Conservation (phyloP, 2,797 vertebrate genomes). For the Sebastes hubbsi region DNA sequence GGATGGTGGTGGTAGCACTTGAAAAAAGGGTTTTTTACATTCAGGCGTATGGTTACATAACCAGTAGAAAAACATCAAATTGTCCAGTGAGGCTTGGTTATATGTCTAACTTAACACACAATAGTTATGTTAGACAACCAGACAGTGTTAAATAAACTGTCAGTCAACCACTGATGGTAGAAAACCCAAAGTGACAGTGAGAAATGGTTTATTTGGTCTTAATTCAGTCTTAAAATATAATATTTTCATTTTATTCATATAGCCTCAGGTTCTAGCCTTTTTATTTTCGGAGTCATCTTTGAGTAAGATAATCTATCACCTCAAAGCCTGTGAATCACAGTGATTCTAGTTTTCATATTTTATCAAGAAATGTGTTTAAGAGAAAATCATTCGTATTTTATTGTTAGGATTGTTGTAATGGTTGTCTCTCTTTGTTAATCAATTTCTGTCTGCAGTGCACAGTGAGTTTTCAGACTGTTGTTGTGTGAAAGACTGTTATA, state of each 20-base stretch:
- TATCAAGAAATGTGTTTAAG: conserved; percentile 3
- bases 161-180: background rate
- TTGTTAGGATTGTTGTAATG: background rate
- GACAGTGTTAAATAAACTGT: background rate
- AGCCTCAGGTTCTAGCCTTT: conserved; percentile 16
- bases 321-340: background rate
- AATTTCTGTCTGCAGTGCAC: background rate
- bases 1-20: background rate
- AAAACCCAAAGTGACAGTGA: background rate
- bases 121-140: background rate
- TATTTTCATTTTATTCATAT: conserved; percentile 16
- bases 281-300: background rate
- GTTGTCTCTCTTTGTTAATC: background rate
- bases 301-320: background rate
- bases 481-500: conserved; percentile 1
- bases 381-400: background rate
- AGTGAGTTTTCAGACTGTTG: background rate
- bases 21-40: background rate
- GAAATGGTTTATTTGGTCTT: background rate
- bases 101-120: background rate
- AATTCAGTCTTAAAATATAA: conserved; percentile 17
- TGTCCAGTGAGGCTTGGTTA: background rate
- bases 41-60: background rate
- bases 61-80: background rate
- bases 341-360: background rate